Evolutionary conservation across 2,113 vertebrate species (phyloP).

Genomic region (Collichthys lucidus): DNA sequence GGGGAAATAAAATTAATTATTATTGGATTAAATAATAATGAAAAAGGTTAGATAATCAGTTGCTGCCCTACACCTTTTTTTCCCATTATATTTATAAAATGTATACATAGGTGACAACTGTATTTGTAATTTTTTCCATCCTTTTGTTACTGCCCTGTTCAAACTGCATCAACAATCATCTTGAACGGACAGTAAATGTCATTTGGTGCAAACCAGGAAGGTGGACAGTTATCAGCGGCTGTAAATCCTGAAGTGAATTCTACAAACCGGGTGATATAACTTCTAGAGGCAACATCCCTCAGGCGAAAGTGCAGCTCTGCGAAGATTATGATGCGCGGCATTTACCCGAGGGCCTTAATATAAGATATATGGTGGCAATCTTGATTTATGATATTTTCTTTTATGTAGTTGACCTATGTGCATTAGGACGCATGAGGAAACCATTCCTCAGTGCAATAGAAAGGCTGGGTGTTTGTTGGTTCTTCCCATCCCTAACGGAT

Average conservation of each 20-base stretch:
- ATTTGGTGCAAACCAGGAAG: slow-evolving; percentile 24
- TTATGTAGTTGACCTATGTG: slow-evolving; percentile 61
- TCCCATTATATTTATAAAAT: not conserved
- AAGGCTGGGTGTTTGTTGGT: slow-evolving; percentile 33
- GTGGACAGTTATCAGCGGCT: slow-evolving; percentile 42
- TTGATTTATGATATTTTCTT: slow-evolving; percentile 74
- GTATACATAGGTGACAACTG: no score
- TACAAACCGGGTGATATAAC: slow-evolving; percentile 50
- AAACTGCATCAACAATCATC: not conserved
- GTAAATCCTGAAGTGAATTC: slow-evolving; percentile 58
- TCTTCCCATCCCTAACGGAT: slow-evolving; percentile 45
- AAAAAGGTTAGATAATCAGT: not conserved
- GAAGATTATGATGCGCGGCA: slow-evolving; percentile 68
- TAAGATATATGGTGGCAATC: slow-evolving; percentile 59
- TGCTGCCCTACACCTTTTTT: not conserved
- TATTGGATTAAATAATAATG: not conserved
- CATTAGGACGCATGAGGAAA: slow-evolving; percentile 55
- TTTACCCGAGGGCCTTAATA: slow-evolving; percentile 49
- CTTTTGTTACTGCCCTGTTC: not conserved
- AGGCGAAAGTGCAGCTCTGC: slow-evolving; percentile 59
- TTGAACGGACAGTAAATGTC: slow-evolving; percentile 40
- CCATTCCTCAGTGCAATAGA: slow-evolving; percentile 47
- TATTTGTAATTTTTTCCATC: not conserved
- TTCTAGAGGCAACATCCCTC: slow-evolving; percentile 54
- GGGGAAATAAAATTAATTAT: not conserved